A percentile compares a stretch with the other conserved stretches of the same genome.
Conservation (phyloP, 2,113 vertebrate genomes). For the Procavia capensis region DNA sequence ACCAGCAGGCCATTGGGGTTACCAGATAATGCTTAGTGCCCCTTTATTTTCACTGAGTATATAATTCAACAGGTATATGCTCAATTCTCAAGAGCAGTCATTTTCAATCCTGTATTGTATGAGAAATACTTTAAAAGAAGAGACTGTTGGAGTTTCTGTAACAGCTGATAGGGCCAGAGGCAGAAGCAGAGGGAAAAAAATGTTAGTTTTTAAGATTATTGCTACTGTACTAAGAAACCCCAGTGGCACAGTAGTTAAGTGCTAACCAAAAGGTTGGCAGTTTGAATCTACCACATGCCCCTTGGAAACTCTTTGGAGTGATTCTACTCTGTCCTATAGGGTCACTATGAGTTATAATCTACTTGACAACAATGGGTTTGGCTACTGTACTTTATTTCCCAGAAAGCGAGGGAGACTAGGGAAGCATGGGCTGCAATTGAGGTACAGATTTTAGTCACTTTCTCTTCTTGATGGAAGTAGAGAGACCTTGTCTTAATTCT, state of each 20-base stretch:
- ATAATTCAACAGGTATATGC: slow-evolving; percentile 28
- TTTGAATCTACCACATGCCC: too few species aligned
- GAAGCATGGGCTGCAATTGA: background rate
- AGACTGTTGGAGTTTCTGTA: slow-evolving; percentile 39
- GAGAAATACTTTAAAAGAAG: slow-evolving; percentile 8
- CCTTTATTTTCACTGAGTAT: slow-evolving; percentile 29
- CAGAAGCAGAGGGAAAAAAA: background rate
- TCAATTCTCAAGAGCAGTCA: slow-evolving; percentile 17
- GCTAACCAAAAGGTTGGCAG: too few species aligned
- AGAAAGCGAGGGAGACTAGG: background rate
- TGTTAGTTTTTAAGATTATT: background rate
- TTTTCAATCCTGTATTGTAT: background rate
- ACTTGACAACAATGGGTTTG: too few species aligned
- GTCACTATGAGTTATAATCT: too few species aligned
- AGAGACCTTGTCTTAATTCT: slow-evolving; percentile 18
- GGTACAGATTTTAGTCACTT: slow-evolving; percentile 32
- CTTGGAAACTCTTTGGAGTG: too few species aligned
- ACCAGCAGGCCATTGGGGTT: too few species aligned
- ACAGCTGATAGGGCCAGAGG: background rate
- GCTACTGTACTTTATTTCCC: slow-evolving; percentile 10
- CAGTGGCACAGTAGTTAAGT: too few species aligned
- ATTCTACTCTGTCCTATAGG: too few species aligned
- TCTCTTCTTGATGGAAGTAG: background rate
- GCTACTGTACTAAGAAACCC: background rate
- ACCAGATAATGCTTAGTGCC: background rate